These are phyloP conservation scores for Selenia dentaria DNA, from an alignment of 2,888 invertebrate species.

Conservation along the genomic window DNA sequence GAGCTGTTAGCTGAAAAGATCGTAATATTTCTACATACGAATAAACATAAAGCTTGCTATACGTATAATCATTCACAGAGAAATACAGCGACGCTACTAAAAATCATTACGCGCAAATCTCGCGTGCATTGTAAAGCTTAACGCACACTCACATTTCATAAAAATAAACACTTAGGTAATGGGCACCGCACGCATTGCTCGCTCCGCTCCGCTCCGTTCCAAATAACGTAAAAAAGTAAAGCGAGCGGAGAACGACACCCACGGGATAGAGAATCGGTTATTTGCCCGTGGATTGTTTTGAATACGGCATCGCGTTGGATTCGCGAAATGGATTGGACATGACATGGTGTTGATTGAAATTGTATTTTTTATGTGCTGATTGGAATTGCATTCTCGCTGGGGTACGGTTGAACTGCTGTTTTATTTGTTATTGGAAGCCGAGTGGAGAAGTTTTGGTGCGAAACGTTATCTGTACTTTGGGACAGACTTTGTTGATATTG, in stretches of 20 bases:
- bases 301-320: slow-evolving; percentile 55
- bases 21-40: neutral
- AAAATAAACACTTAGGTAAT: slow-evolving; percentile 78
- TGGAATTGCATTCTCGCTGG: slow-evolving; percentile 26
- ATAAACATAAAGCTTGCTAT: slow-evolving; percentile 1
- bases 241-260: slow-evolving; percentile 73
- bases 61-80: slow-evolving; percentile 8
- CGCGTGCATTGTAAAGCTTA: slow-evolving; percentile 56
- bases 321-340: slow-evolving; percentile 43
- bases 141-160: slow-evolving; percentile 64
- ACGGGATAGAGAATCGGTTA: slow-evolving; percentile 74
- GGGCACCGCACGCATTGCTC: slow-evolving; percentile 56
- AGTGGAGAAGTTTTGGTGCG: neutral
- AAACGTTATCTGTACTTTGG: no score
- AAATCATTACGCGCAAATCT: slow-evolving; percentile 52
- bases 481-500: no score
- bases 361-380: slow-evolving; percentile 31
- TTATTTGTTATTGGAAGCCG: slow-evolving; percentile 8
- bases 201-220: slow-evolving; percentile 28
- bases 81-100: slow-evolving; percentile 28
- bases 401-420: neutral
- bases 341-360: slow-evolving; percentile 24
- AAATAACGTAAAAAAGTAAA: slow-evolving; percentile 74
- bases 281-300: slow-evolving; percentile 79
- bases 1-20: no score